A percentile compares a stretch with the other conserved stretches of the same genome.
These are phyloP conservation scores for Philopotamus ludificatus DNA, from an alignment of 1,140 invertebrate species.

Conservation along the genomic window DNA sequence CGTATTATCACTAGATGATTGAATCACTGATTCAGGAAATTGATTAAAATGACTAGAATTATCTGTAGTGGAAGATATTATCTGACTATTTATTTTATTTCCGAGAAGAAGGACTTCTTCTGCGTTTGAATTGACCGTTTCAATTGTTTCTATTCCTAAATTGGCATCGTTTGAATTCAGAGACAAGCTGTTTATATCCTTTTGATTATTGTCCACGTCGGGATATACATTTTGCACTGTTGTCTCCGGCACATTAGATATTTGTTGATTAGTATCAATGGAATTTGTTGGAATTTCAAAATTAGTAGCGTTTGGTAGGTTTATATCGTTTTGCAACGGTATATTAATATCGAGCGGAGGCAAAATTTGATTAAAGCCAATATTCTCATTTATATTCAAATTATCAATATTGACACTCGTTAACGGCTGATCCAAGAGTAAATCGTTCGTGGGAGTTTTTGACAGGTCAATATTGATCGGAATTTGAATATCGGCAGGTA, in stretches of 20 bases:
- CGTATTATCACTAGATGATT: slow-evolving; percentile 22
- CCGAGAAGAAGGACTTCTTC: slow-evolving; percentile 9
- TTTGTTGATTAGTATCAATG: background rate
- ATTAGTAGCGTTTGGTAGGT: background rate
- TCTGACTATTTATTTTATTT: slow-evolving; percentile 16
- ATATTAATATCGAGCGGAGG: background rate
- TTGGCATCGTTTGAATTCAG: background rate
- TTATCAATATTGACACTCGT: background rate
- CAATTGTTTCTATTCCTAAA: background rate
- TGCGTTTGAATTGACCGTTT: background rate
- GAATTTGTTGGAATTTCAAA: background rate
- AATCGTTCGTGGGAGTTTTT: slow-evolving; percentile 37
- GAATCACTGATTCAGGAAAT: slow-evolving; percentile 20
- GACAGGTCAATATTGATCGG: slow-evolving; percentile 4
- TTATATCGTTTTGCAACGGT: background rate
- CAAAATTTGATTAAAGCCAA: background rate
- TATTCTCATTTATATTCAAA: background rate
- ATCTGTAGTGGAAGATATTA: slow-evolving; percentile 15
- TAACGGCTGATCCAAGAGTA: background rate
- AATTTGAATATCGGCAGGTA: slow-evolving; percentile 22
- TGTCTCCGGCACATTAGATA: background rate
- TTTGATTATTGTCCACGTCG: too few relatives aligned
- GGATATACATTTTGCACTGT: too few relatives aligned
- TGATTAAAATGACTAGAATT: slow-evolving; percentile 26
- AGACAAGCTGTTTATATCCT: background rate